Evolutionary conservation across 1,140 invertebrate genomes (phyloP), one percentile per base, ranked within the genome.

Genomic region (Temnothorax curvispinosus): DNA sequence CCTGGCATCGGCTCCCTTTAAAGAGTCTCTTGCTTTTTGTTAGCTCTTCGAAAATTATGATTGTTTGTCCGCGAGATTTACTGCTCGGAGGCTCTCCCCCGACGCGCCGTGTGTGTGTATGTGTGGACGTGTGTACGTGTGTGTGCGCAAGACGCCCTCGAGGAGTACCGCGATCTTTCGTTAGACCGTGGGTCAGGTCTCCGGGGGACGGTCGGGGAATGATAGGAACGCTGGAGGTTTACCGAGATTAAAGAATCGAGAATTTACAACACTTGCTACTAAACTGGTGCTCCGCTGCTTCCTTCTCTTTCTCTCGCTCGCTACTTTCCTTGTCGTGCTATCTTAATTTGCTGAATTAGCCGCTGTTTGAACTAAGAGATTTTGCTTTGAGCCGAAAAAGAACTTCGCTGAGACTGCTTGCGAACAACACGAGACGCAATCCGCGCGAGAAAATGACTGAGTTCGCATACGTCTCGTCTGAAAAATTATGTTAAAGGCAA

Each of bases 51-150:
- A 93, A 94, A 94, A 95, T 95, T 95, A 95, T 95, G 94, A 95
- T 95, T 95, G 93, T 95, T 95, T 95, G 94, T 95, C 93, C 93
- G 91, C 87, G 91, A 93, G 93, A 95, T 95, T 95, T 95, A 95
- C 94, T 93, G 92, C 93, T 84, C 64, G 85, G 87, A 84, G 87
- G 88, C 88, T 85, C 87, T 85, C 86, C 80, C 88, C 85, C 86
- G 76, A 80, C 44, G 82, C 89, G 58, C 67, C 78, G 65, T 81
- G n/a, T 13, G 41, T 50, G n/a, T n/a, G 27, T 27, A 1, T 27
- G 41, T 50, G n/a, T n/a, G 67, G n/a, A 11, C 6, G 27, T 13
- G 74, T 50, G 44, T 60, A 8, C 9, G 69, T 67, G 72, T 69
- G 80, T 38, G 72, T 52, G 86, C 85, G 65, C 50, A 62, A 47